phyloP scores from a whole-genome alignment of 2,113 vertebrate genomes.

The Eublepharis macularius region DNA sequence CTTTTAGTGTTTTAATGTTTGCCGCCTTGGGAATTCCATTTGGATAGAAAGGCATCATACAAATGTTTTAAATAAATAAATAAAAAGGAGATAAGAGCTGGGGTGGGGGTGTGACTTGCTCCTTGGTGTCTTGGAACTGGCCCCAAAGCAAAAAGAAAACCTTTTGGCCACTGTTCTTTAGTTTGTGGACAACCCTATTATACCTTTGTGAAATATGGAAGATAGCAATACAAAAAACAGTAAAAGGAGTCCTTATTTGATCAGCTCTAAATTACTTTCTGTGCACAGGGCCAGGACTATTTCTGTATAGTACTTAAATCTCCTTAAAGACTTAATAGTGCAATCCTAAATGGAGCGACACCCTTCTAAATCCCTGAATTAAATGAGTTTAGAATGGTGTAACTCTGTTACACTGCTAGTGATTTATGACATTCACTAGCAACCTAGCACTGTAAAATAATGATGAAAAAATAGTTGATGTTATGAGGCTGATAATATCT shows the following conservation, averaged over 20 bases:
- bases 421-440: constrained; percentile 9
- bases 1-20: too few relatives aligned
- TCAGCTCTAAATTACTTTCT: constrained; percentile 15
- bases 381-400: too few relatives aligned
- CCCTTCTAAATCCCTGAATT: too few relatives aligned
- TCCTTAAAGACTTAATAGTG: neutral
- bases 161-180: neutral
- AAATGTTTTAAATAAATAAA: too few relatives aligned
- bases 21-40: too few relatives aligned
- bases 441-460: constrained; percentile 10
- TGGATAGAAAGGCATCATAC: too few relatives aligned
- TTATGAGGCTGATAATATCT: constrained; percentile 14
- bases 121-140: neutral
- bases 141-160: neutral
- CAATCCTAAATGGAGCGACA: too few relatives aligned
- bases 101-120: too few relatives aligned
- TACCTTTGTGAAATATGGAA: neutral
- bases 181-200: neutral
- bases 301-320: constrained; percentile 3
- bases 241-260: neutral
- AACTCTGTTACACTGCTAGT: neutral
- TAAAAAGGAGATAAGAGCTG: too few relatives aligned
- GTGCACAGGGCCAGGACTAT: neutral
- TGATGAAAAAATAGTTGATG: constrained; percentile 30
- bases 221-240: neutral